phyloP scores from a whole-genome alignment of 2,113 vertebrate species.

The Mobula birostris region DNA sequence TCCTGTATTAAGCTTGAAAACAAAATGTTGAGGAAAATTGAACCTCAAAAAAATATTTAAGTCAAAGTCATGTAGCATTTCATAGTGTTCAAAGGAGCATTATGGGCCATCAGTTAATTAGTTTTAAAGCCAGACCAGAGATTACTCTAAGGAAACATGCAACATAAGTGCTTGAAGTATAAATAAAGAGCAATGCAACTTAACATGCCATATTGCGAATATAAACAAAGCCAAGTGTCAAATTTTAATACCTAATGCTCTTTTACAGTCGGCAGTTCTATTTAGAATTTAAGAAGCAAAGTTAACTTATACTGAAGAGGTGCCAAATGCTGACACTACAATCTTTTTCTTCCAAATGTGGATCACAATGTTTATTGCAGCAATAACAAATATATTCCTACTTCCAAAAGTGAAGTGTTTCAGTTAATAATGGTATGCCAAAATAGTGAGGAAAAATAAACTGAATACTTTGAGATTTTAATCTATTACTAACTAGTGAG shows the following conservation, averaged over 20 bases:
- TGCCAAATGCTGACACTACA: neutral
- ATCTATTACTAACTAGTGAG: neutral
- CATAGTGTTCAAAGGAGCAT: neutral
- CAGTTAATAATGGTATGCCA: neutral
- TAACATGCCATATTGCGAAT: neutral
- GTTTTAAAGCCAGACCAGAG: constrained; percentile 9
- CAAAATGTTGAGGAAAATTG: constrained; percentile 7
- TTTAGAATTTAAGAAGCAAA: neutral
- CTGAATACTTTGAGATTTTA: neutral
- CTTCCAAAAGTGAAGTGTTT: neutral
- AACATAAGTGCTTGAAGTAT: constrained; percentile 11
- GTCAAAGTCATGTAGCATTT: neutral
- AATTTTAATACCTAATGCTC: neutral
- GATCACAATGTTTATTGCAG: neutral
- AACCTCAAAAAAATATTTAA: neutral
- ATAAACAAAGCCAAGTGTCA: neutral
- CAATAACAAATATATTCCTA: neutral
- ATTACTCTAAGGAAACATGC: constrained; percentile 29
- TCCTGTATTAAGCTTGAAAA: neutral
- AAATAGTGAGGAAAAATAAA: neutral
- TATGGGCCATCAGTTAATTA: neutral
- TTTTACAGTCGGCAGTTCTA: constrained; percentile 1
- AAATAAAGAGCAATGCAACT: constrained; percentile 27
- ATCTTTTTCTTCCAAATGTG: no score
- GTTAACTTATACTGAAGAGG: neutral